Percentiles rank a stretch among this genome's conserved stretches.
phyloP scores from a whole-genome alignment of 2,888 invertebrate genomes.

The Entomobrya multifasciata region DNA sequence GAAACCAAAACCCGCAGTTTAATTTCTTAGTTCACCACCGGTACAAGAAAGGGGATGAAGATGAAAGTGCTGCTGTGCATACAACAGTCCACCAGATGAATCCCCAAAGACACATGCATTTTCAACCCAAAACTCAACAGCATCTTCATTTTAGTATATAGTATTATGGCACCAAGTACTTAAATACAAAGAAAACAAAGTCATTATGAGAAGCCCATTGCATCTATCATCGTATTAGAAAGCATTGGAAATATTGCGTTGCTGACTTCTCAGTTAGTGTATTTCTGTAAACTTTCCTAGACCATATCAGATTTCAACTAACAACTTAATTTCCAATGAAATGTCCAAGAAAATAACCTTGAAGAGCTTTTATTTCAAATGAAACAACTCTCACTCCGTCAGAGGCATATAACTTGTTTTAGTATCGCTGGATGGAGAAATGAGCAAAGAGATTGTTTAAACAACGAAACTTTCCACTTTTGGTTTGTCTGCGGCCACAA shows the following conservation, averaged over 20 bases:
- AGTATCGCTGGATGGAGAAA: too few species aligned
- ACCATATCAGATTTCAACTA: conserved; percentile 11
- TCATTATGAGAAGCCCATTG: neutral
- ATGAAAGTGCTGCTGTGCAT: neutral
- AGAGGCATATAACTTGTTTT: too few species aligned
- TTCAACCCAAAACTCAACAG: neutral
- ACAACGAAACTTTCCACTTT: conserved; percentile 41
- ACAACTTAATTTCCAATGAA: conserved; percentile 22
- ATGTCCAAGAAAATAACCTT: conserved; percentile 33
- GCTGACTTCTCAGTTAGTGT: too few species aligned
- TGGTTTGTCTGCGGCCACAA: conserved; percentile 53
- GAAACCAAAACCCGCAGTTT: conserved; percentile 4
- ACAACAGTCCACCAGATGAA: neutral
- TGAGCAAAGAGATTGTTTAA: conserved; percentile 32
- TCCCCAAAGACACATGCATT: neutral
- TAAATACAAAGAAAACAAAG: too few species aligned
- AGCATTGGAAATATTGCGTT: too few species aligned
- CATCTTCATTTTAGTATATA: too few species aligned
- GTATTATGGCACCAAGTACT: too few species aligned
- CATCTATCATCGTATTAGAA: neutral
- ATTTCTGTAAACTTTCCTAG: too few species aligned
- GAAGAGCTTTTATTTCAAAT: neutral
- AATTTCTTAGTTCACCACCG: neutral
- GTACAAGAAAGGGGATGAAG: neutral
- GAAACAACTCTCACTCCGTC: too few species aligned